Conservation (phyloP, 2,888 invertebrate species). For the Hipparchia semele region DNA sequence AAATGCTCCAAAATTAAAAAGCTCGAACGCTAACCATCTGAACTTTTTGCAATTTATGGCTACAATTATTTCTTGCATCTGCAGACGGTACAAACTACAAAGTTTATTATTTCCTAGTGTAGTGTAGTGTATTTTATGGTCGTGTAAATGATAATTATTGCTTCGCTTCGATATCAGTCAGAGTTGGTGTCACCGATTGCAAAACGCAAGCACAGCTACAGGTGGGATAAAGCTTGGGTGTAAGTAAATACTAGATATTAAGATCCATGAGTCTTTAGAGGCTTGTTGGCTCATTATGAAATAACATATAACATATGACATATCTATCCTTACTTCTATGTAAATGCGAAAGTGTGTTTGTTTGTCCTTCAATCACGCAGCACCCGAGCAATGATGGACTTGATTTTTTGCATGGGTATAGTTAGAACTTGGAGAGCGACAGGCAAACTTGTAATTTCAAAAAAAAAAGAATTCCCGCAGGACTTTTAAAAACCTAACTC, state of each 20-base stretch:
- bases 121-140: background rate
- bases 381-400: too few relatives aligned
- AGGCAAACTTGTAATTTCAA: too few relatives aligned
- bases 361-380: too few relatives aligned
- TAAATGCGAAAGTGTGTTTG: too few relatives aligned
- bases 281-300: background rate
- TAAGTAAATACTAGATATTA: background rate
- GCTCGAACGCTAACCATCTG: background rate
- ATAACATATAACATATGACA: background rate
- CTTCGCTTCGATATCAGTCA: slow-evolving; percentile 29
- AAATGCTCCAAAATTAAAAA: background rate
- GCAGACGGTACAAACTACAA: background rate
- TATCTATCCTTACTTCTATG: too few relatives aligned
- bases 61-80: background rate
- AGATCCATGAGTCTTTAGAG: background rate
- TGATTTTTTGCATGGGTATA: too few relatives aligned
- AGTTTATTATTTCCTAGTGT: background rate
- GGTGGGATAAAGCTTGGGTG: background rate
- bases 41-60: background rate
- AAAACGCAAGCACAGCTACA: slow-evolving; percentile 17
- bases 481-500: too few relatives aligned
- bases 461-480: too few relatives aligned
- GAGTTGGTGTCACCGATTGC: slow-evolving; percentile 16
- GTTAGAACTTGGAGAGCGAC: too few relatives aligned
- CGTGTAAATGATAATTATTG: slow-evolving; percentile 15